These are phyloP conservation scores for Tanypteryx hageni DNA, from an alignment of 2,888 invertebrate species.

Conservation along the genomic window DNA sequence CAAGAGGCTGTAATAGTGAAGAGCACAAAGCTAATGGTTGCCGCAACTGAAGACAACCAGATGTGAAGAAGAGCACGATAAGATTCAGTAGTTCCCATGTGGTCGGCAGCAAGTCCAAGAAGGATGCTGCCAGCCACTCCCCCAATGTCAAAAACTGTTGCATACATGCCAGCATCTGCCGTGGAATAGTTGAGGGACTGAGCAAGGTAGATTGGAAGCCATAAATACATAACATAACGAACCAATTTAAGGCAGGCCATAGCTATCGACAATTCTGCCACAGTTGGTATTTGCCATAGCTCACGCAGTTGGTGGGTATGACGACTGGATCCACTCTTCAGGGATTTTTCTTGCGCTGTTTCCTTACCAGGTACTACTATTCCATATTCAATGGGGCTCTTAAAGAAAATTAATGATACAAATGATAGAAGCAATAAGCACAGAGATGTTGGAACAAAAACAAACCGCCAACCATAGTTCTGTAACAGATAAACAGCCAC, in stretches of 20 bases:
- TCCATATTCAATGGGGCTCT: constrained; percentile 72
- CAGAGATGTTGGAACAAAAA: constrained; percentile 73
- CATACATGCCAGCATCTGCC: constrained; percentile 74
- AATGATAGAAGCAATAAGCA: constrained; percentile 72
- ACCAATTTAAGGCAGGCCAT: constrained; percentile 76
- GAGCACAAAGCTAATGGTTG: constrained; percentile 67
- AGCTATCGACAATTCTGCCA: constrained; percentile 74
- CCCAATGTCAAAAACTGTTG: constrained; percentile 76
- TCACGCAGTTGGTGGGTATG: constrained; percentile 68
- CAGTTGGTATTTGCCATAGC: constrained; percentile 73
- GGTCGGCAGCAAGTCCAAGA: constrained; percentile 74
- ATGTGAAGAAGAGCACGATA: constrained; percentile 72
- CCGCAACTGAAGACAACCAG: constrained; percentile 71
- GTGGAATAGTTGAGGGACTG: constrained; percentile 73
- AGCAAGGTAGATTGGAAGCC: constrained; percentile 75
- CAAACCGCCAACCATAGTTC: constrained; percentile 74
- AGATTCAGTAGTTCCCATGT: constrained; percentile 69
- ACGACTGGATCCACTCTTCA: not conserved
- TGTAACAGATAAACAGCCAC: constrained; percentile 74
- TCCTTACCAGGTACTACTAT: constrained; percentile 72
- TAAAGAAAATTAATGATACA: constrained; percentile 71
- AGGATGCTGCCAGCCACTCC: constrained; percentile 75
- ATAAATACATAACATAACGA: constrained; percentile 76
- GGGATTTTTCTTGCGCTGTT: not conserved
- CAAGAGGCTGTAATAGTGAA: constrained; percentile 74